These are phyloP conservation scores for Chitala chitala DNA, from an alignment of 2,113 vertebrate species.

Conservation along the genomic window DNA sequence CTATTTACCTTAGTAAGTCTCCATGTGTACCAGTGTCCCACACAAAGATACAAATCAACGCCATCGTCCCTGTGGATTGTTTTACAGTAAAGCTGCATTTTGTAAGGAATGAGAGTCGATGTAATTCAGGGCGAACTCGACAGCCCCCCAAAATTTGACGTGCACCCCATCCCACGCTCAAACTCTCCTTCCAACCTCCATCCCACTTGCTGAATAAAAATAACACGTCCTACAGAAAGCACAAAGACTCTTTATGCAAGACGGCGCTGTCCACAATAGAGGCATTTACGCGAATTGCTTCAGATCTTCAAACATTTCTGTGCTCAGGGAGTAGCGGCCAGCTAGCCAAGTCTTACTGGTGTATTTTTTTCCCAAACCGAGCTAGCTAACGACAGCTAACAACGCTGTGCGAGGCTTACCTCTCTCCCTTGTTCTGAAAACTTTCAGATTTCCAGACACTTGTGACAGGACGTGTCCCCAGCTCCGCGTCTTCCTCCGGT, in stretches of 20 bases:
- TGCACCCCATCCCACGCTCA: background rate
- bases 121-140: too few species aligned
- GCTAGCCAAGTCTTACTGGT: background rate
- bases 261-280: background rate
- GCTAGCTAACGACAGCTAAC: conserved; percentile 13
- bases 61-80: too few species aligned
- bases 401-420: background rate
- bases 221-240: background rate
- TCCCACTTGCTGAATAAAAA: background rate
- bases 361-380: background rate
- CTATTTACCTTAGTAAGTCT: too few species aligned
- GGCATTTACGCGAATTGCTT: conserved; percentile 1
- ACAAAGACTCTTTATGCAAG: conserved; percentile 7
- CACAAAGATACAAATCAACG: too few species aligned
- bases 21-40: too few species aligned
- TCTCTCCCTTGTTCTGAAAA: conserved; percentile 11
- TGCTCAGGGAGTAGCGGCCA: background rate
- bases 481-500: background rate
- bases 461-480: background rate
- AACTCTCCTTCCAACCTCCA: background rate
- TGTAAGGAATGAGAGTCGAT: too few species aligned
- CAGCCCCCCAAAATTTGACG: background rate
- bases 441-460: conserved; percentile 1
- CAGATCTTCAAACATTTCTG: background rate
- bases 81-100: too few species aligned